Percentiles rank a stretch among this genome's conserved stretches.
Evolutionary conservation across 2,888 invertebrate species (phyloP).

Genomic region (Nomada fucata): DNA sequence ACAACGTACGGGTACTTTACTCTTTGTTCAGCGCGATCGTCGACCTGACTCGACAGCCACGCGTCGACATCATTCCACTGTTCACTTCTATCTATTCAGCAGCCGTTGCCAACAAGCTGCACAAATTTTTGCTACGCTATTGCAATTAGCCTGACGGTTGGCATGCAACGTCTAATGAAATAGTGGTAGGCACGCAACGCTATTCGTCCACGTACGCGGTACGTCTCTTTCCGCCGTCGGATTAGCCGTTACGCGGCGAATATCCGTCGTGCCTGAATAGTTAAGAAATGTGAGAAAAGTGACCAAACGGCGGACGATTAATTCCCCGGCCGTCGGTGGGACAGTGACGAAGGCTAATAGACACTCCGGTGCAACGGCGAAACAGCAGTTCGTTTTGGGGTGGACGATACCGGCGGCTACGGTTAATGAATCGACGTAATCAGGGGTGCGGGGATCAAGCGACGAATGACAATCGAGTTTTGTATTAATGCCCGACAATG

Average conservation of each 20-base stretch:
- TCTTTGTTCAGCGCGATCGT: no score
- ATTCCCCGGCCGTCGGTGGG: constrained; percentile 11
- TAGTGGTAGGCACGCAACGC: no score
- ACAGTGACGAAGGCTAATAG: constrained; percentile 40
- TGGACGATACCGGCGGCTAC: constrained; percentile 42
- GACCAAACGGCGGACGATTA: constrained; percentile 7
- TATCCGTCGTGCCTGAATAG: background rate
- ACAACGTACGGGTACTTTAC: no score
- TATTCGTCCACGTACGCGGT: no score
- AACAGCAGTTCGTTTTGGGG: constrained; percentile 54
- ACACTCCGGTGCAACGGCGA: constrained; percentile 44
- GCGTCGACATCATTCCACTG: no score
- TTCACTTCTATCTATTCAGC: no score
- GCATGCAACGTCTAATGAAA: no score
- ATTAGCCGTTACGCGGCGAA: background rate
- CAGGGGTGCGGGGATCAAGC: constrained; percentile 65
- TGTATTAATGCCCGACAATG: constrained; percentile 72
- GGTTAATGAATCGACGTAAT: constrained; percentile 74
- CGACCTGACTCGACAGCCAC: no score
- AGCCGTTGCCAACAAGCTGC: no score
- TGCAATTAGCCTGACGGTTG: no score
- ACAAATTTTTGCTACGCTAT: no score
- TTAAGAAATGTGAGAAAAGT: constrained; percentile 5
- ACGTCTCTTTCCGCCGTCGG: background rate
- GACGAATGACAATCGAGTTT: constrained; percentile 79